Conservation (phyloP, 2,797 vertebrate species). For the Phoxinus dragarum region DNA sequence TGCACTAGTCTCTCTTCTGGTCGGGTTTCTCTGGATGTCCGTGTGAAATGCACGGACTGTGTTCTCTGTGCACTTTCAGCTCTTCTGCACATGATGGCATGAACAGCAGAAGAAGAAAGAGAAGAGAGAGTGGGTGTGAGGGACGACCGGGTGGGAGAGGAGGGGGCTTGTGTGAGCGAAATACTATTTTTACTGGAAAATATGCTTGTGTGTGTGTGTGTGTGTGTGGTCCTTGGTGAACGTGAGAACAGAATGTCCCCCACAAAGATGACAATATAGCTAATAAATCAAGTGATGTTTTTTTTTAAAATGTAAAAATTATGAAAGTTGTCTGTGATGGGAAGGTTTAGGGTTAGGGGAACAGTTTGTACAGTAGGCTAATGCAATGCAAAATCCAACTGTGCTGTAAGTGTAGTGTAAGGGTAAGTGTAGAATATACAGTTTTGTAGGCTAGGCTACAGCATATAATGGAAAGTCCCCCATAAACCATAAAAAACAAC, state of each 20-base stretch:
- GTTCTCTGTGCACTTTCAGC: constrained; percentile 15
- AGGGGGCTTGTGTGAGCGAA: constrained; percentile 22
- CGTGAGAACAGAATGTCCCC: not conserved
- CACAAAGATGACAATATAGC: not conserved
- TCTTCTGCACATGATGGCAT: constrained; percentile 36
- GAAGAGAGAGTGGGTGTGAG: constrained; percentile 42
- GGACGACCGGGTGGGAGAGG: constrained; percentile 30
- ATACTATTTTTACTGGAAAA: constrained; percentile 21
- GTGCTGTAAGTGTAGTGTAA: too few relatives aligned
- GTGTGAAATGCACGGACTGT: constrained; percentile 9
- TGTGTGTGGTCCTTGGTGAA: not conserved
- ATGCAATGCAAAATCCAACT: too few relatives aligned
- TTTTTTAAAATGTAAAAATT: too few relatives aligned
- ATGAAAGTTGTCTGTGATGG: not conserved
- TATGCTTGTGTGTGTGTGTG: not conserved
- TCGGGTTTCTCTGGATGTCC: not conserved
- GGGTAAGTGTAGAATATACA: not conserved
- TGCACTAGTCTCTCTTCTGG: not conserved
- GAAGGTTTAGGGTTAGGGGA: not conserved
- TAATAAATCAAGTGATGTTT: not conserved
- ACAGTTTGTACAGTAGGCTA: not conserved
- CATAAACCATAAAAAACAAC: not conserved
- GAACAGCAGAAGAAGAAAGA: constrained; percentile 28
- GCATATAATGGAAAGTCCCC: not conserved
- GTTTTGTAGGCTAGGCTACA: too few relatives aligned